These are phyloP conservation scores for Limnodromus scolopaceus DNA, from an alignment of 2,797 vertebrate genomes.

Conservation along the genomic window DNA sequence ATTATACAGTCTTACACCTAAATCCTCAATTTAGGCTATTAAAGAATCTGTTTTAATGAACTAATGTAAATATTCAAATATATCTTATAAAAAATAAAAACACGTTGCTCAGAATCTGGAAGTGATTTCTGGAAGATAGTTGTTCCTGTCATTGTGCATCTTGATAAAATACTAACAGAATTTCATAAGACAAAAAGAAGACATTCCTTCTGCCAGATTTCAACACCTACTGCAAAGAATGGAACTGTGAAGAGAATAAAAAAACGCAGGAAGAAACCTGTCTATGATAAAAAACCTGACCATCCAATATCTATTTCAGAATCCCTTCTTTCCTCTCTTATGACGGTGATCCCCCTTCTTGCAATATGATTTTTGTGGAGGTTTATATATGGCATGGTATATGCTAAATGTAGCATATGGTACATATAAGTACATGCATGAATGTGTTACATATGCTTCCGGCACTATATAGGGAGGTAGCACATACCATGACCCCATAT, in stretches of 20 bases:
- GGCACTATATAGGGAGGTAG: background rate
- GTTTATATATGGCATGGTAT: background rate
- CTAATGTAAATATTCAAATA: background rate
- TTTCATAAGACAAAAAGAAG: background rate
- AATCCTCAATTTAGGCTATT: background rate
- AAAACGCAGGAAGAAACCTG: background rate
- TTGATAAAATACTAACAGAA: background rate
- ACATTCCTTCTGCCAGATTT: background rate
- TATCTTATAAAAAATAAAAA: background rate
- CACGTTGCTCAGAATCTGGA: background rate
- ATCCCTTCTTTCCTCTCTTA: background rate
- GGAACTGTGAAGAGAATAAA: background rate
- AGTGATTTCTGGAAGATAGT: background rate
- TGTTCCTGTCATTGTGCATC: background rate
- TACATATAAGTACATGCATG: background rate
- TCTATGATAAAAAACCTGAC: background rate
- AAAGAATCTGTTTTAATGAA: background rate
- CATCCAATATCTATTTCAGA: background rate
- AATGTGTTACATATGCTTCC: background rate
- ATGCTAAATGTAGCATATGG: background rate
- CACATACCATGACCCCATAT: background rate
- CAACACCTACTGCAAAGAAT: background rate
- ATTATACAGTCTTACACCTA: background rate
- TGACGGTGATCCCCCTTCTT: background rate
- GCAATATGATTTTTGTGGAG: background rate